Evolutionary conservation across 2,113 vertebrate species (phyloP), one percentile per base, ranked within the genome.

Genomic region (Corynorhinus townsendii): DNA sequence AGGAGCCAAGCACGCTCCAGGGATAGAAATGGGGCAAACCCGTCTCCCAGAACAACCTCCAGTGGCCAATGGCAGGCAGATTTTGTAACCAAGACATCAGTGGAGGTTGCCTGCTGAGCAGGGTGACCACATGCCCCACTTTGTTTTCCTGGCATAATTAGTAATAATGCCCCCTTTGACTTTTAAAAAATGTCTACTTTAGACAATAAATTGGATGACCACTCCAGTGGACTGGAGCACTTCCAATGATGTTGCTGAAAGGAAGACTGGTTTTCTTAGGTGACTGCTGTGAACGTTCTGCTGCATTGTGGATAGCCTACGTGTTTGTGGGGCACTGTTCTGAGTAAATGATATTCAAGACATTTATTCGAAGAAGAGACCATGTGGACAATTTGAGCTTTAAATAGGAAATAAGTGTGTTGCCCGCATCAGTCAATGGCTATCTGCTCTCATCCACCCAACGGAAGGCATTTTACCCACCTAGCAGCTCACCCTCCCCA

Each of bases 151-250:
- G 35, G 20, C 10, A 86, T 69, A 16, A 72, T 54, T 92, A 91
- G 73, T 62, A 95, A 75, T 80, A 72, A 49, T 56, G 35, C 4
- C 14, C 43, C 40, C 26, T 95, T 64, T 72, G 16, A 69, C 73
- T 62, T 66, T 68, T 11, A 66, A 88, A 59, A 91, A 82, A 94
- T 86, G 89, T 20, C 79, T 83, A 20, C n/a, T 95, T 86, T 59
- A 89, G 43, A 59, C 45, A 69, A 20, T 88, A 82, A 45, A 56
- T 52, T 52, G 64, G 7, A 73, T 81, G 79, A 49, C 38, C 24
- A 64, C 12, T 59, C 8, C 49, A n/a, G 66, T 43, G 40, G 28
- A 56, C 49, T 71, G 38, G 49, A 85, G 16, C 26, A 43, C 26
- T 89, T 95, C 26, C 54, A 68, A 20, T 33, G 64, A 89, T 33